A percentile compares a stretch with the other conserved stretches of the same genome.
Evolutionary conservation across 2,888 invertebrate genomes (phyloP).

Genomic region (Thereva nobilitata): DNA sequence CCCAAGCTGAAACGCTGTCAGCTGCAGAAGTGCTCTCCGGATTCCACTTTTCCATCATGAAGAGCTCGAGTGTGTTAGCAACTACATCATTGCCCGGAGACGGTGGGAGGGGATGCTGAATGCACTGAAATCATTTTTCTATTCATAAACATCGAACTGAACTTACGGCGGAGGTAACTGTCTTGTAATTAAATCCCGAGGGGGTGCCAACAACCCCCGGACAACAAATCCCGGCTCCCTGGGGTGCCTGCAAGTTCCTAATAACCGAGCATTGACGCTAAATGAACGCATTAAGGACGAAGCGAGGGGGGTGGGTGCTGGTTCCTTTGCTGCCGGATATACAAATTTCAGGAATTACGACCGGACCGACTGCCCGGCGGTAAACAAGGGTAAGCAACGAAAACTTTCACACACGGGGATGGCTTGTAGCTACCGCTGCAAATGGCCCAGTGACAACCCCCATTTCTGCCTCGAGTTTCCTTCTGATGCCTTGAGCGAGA

Average conservation of each 20-base stretch:
- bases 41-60: too few species aligned
- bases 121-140: constrained; percentile 22
- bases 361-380: constrained; percentile 6
- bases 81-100: background rate
- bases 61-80: background rate
- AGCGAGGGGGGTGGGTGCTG: background rate
- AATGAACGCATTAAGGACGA: constrained; percentile 19
- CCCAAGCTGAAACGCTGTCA: too few species aligned
- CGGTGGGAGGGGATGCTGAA: background rate
- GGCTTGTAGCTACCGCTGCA: background rate
- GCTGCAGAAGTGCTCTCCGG: too few species aligned
- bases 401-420: background rate
- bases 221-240: constrained; percentile 5
- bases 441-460: background rate
- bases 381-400: constrained; percentile 7
- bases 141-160: constrained; percentile 38
- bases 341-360: constrained; percentile 17
- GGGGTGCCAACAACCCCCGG: constrained; percentile 1
- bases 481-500: constrained; percentile 6
- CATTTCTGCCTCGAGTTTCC: constrained; percentile 4
- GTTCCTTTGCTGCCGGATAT: constrained; percentile 2
- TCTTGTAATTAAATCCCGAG: constrained; percentile 24
- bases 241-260: constrained; percentile 5
- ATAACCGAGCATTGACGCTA: constrained; percentile 14
- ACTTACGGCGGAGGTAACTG: constrained; percentile 26